These are phyloP conservation scores for Callipepla californica DNA, from an alignment of 2,113 vertebrate species.

Conservation along the genomic window DNA sequence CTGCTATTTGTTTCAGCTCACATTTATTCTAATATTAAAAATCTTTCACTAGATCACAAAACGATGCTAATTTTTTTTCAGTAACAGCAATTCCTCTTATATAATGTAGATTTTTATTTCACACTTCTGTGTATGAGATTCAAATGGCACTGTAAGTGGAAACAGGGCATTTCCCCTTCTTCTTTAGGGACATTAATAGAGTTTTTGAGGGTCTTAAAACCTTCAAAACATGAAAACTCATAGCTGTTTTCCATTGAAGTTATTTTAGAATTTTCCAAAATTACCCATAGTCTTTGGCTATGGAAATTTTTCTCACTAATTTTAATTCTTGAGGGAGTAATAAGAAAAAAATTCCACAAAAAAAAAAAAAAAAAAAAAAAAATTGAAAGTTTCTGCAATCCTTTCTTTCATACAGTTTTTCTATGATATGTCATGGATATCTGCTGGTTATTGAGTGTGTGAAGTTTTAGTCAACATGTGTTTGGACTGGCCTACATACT, in stretches of 20 bases:
- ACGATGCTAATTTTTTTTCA: not conserved
- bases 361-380: not conserved
- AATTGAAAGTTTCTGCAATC: not conserved
- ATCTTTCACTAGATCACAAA: not conserved
- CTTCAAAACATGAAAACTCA: not conserved
- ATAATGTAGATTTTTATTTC: not conserved
- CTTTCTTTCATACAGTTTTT: not conserved
- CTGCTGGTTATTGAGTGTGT: not conserved
- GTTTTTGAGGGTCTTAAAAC: not conserved
- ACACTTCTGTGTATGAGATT: not conserved
- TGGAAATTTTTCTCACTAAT: not conserved
- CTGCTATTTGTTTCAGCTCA: not conserved
- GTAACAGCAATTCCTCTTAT: not conserved
- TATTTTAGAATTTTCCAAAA: not conserved
- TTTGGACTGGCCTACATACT: not conserved
- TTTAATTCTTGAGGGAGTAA: not conserved
- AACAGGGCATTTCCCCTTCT: not conserved
- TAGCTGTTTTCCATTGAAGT: not conserved
- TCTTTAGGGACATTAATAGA: not conserved
- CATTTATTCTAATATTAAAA: not conserved
- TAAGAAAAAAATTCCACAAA: not conserved
- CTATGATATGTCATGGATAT: not conserved
- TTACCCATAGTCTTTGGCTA: not conserved
- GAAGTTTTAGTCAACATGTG: not conserved
- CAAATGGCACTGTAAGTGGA: not conserved